Conservation (phyloP, 1,140 invertebrate genomes). For the Drosophila triauraria region DNA sequence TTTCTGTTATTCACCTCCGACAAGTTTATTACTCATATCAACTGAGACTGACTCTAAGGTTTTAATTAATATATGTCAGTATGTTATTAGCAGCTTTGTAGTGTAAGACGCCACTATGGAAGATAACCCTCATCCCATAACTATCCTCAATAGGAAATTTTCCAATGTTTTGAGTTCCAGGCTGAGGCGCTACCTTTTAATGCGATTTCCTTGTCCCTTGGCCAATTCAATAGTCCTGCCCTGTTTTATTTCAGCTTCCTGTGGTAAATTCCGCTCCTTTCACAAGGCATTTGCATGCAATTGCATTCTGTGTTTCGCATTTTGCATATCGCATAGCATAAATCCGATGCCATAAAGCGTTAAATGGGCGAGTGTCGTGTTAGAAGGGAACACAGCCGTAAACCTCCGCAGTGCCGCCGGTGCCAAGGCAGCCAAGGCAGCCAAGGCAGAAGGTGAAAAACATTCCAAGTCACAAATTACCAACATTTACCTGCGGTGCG, state of each 20-base stretch:
- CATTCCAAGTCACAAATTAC: slow-evolving; percentile 75
- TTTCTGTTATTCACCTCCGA: too few relatives aligned
- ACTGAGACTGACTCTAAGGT: background rate
- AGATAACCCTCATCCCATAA: too few relatives aligned
- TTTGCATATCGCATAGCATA: slow-evolving; percentile 61
- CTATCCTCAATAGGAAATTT: too few relatives aligned
- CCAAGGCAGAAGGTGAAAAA: slow-evolving; percentile 38
- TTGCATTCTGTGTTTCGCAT: slow-evolving; percentile 50
- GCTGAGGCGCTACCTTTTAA: background rate
- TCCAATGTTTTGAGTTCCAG: background rate
- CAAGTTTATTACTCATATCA: background rate
- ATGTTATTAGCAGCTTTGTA: background rate
- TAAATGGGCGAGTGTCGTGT: slow-evolving; percentile 64
- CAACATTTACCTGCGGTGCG: slow-evolving; percentile 72
- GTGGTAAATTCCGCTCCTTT: slow-evolving; percentile 57
- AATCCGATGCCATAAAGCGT: slow-evolving; percentile 56
- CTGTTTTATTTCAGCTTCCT: slow-evolving; percentile 59
- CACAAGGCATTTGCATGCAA: slow-evolving; percentile 58
- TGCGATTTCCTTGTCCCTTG: slow-evolving; percentile 12
- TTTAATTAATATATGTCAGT: background rate
- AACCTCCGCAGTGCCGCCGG: slow-evolving; percentile 35
- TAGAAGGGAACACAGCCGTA: slow-evolving; percentile 44
- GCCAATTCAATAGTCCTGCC: slow-evolving; percentile 32
- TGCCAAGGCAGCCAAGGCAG: background rate
- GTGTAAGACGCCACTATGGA: too few relatives aligned